A percentile compares a stretch with the other conserved stretches of the same genome.
Conservation (phyloP, 2,113 vertebrate genomes). For the Neofelis nebulosa region DNA sequence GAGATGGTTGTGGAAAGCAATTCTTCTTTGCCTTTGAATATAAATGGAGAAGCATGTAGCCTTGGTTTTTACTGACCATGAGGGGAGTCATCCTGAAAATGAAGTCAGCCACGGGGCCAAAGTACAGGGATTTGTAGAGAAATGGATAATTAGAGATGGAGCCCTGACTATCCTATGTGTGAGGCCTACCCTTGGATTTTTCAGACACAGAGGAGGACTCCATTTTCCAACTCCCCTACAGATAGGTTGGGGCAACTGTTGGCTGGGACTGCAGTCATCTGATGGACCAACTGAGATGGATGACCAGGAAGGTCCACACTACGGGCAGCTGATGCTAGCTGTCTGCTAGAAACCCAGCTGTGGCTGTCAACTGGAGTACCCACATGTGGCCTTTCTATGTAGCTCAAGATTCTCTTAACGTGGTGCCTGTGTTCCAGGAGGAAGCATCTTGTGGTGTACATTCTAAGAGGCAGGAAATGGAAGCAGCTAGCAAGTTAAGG, state of each 20-base stretch:
- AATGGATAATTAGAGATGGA: too few species aligned
- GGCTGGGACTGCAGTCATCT: background rate
- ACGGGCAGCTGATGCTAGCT: background rate
- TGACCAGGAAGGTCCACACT: background rate
- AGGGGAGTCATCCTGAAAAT: too few species aligned
- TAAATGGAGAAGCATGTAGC: too few species aligned
- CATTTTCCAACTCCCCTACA: background rate
- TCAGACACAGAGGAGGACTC: background rate
- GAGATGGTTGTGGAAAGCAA: too few species aligned
- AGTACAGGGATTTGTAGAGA: too few species aligned
- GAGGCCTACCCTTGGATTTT: too few species aligned
- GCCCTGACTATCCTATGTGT: too few species aligned
- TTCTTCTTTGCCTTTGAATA: too few species aligned
- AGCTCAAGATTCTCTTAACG: background rate
- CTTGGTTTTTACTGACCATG: too few species aligned
- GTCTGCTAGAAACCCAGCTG: background rate
- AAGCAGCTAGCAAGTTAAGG: background rate
- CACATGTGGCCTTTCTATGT: background rate
- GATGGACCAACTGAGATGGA: background rate
- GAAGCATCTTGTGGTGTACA: background rate
- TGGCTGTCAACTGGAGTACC: background rate
- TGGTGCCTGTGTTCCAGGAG: background rate
- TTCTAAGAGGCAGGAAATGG: background rate
- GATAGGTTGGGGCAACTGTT: background rate
- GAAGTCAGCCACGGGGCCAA: too few species aligned